A percentile compares a stretch with the other conserved stretches of the same genome.
These are phyloP conservation scores for Proales similis DNA, from an alignment of 1,140 invertebrate species.

Conservation along the genomic window DNA sequence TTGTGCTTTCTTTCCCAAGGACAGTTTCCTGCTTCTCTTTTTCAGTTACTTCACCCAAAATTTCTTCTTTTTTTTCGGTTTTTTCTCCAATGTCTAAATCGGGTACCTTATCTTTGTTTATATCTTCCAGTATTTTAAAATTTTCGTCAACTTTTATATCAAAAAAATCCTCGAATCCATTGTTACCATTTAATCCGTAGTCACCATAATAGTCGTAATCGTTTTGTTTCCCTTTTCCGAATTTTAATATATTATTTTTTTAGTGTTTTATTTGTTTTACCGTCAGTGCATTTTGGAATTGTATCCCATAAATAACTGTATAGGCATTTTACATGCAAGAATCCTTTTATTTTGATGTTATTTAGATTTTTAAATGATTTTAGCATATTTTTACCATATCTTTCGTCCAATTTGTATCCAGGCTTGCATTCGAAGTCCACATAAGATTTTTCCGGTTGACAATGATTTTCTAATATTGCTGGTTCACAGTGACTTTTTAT, in stretches of 20 bases:
- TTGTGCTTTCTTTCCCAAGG: no score
- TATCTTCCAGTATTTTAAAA: neutral
- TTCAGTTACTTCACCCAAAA: no score
- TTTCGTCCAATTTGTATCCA: conserved; percentile 8
- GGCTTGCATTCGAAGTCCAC: conserved; percentile 31
- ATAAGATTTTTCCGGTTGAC: conserved; percentile 28
- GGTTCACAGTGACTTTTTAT: neutral
- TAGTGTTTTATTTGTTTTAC: neutral
- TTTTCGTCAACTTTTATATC: neutral
- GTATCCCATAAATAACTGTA: conserved; percentile 33
- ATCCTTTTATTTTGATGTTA: conserved; percentile 8
- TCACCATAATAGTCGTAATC: neutral
- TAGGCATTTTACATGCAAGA: conserved; percentile 27
- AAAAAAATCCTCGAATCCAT: no score
- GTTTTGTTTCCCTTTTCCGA: neutral
- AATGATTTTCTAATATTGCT: conserved; percentile 3
- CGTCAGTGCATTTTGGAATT: conserved; percentile 3
- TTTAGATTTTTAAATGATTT: neutral
- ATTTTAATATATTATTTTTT: neutral
- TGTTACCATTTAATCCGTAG: no score
- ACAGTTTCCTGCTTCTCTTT: no score
- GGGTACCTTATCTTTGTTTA: no score
- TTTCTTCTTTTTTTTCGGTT: no score
- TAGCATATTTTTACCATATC: neutral
- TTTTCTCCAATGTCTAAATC: no score